These are phyloP conservation scores for Taphrorychus bicolor DNA, from an alignment of 2,888 invertebrate genomes.

Conservation along the genomic window DNA sequence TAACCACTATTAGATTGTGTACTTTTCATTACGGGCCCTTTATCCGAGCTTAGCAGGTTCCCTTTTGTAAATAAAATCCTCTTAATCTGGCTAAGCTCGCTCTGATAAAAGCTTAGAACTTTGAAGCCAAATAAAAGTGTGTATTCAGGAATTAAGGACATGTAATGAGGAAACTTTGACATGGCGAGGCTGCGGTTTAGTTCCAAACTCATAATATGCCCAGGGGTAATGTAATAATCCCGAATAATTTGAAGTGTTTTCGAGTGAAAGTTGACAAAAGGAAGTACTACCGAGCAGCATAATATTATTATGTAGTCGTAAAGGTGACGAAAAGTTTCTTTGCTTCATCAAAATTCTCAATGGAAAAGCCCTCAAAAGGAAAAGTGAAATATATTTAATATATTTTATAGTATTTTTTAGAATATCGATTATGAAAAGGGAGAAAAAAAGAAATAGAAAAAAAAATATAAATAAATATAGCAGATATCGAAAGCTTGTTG, in stretches of 20 bases:
- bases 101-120: slow-evolving; percentile 14
- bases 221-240: slow-evolving; percentile 12
- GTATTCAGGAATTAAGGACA: slow-evolving; percentile 16
- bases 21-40: slow-evolving; percentile 18
- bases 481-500: no score
- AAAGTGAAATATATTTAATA: neutral
- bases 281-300: no score
- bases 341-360: neutral
- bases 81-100: slow-evolving; percentile 10
- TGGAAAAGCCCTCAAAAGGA: no score
- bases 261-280: neutral
- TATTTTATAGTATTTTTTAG: neutral
- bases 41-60: slow-evolving; percentile 4
- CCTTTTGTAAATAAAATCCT: slow-evolving; percentile 11
- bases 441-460: no score
- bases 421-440: neutral
- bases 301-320: no score
- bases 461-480: no score
- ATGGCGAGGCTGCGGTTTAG: slow-evolving; percentile 1
- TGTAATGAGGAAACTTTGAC: slow-evolving; percentile 29
- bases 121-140: slow-evolving; percentile 24
- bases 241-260: slow-evolving; percentile 1
- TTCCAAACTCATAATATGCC: slow-evolving; percentile 6
- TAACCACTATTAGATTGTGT: slow-evolving; percentile 12
- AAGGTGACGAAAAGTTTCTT: no score